Conservation (phyloP, 2,113 vertebrate genomes). For the Chroicocephalus ridibundus region DNA sequence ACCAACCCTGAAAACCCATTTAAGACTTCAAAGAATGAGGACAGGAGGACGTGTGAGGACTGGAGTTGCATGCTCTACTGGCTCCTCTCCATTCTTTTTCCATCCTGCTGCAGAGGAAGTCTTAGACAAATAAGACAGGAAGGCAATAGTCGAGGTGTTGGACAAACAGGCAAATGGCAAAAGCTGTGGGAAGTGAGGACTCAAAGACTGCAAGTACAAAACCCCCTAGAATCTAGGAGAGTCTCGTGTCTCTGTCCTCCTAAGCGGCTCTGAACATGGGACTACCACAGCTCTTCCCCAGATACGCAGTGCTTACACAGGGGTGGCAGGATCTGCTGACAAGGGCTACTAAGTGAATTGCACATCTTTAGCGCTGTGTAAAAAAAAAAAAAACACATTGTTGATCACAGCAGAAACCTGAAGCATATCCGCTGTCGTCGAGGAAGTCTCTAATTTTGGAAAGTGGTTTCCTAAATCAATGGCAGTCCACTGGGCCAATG, state of each 20-base stretch:
- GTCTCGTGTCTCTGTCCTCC: not conserved
- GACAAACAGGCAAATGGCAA: not conserved
- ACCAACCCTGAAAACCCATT: not conserved
- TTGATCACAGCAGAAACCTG: not conserved
- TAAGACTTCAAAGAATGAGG: not conserved
- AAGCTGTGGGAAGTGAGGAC: not conserved
- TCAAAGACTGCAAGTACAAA: not conserved
- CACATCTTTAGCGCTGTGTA: not conserved
- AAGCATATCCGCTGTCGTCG: not conserved
- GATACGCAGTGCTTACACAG: accelerated
- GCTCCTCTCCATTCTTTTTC: not conserved
- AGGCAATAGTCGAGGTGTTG: not conserved
- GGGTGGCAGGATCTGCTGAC: not conserved
- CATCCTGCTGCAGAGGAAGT: not conserved
- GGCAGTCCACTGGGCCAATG: not conserved
- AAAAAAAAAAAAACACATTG: not conserved
- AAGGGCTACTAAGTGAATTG: not conserved
- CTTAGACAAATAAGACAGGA: not conserved
- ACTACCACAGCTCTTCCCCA: not conserved
- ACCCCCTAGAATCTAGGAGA: not conserved
- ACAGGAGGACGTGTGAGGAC: not conserved
- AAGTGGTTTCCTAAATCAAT: not conserved
- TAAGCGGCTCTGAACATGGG: not conserved
- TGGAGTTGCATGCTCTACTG: not conserved
- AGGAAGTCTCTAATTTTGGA: not conserved